These are phyloP conservation scores for Idaea dimidiata DNA, from an alignment of 2,888 invertebrate genomes.

Conservation along the genomic window DNA sequence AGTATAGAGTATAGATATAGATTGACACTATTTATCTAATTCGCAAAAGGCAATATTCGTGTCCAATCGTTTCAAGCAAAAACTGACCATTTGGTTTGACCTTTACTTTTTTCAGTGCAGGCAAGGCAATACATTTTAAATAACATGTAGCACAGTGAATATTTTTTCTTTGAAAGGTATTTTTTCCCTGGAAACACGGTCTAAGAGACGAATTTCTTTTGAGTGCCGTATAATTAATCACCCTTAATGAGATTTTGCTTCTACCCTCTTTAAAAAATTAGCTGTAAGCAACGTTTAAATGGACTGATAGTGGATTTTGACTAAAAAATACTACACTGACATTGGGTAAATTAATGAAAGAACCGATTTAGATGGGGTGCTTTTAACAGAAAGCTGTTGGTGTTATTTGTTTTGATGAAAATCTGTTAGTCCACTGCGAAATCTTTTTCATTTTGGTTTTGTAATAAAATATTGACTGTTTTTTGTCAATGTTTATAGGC, in stretches of 20 bases:
- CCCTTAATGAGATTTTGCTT: slow-evolving; percentile 11
- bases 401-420: not conserved
- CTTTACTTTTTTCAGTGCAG: not conserved
- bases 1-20: too few species aligned
- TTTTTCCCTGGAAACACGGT: not conserved
- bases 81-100: too few species aligned
- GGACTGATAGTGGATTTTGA: not conserved
- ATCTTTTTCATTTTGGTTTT: too few species aligned
- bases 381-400: not conserved
- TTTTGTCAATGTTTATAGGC: not conserved
- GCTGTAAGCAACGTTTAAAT: slow-evolving; percentile 1
- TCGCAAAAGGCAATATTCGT: too few species aligned
- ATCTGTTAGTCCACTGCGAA: not conserved
- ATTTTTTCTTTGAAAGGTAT: not conserved
- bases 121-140: not conserved
- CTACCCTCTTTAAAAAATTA: slow-evolving; percentile 1
- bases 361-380: not conserved
- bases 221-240: slow-evolving; percentile 22
- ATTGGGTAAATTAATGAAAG: not conserved
- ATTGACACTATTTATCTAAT: too few species aligned
- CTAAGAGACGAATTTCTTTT: slow-evolving; percentile 13
- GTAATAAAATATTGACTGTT: not conserved
- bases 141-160: not conserved
- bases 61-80: too few species aligned
- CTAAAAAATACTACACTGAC: not conserved